Conservation (phyloP, 2,113 vertebrate genomes). For the Lasiurus cinereus region DNA sequence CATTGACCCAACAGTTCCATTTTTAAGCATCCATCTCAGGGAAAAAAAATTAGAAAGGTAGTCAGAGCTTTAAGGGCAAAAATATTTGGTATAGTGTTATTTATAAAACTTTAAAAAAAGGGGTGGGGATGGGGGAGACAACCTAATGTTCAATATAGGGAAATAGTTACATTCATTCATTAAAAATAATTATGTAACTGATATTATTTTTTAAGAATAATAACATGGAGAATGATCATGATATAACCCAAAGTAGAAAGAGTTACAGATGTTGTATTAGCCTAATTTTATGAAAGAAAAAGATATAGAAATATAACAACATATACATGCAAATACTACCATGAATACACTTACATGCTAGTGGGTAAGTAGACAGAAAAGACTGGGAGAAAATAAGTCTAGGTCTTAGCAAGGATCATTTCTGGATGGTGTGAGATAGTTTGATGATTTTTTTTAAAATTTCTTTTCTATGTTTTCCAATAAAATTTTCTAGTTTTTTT, state of each 20-base stretch:
- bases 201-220: neutral
- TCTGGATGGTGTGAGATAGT: neutral
- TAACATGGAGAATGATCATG: neutral
- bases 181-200: neutral
- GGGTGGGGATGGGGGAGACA: no score
- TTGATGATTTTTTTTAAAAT: neutral
- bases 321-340: neutral
- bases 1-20: neutral
- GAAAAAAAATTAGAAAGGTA: neutral
- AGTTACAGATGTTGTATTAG: neutral
- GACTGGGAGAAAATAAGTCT: neutral
- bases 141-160: neutral
- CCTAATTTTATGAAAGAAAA: neutral
- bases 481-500: conserved; percentile 17
- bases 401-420: neutral
- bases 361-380: neutral
- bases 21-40: neutral
- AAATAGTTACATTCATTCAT: neutral
- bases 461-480: neutral
- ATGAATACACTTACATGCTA: neutral
- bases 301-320: neutral
- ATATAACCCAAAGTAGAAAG: neutral
- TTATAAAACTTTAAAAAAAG: neutral
- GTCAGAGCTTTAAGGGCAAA: neutral
- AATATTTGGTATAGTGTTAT: neutral